phyloP scores from a whole-genome alignment of 2,888 invertebrate genomes.

The Orthonevra nobilis region DNA sequence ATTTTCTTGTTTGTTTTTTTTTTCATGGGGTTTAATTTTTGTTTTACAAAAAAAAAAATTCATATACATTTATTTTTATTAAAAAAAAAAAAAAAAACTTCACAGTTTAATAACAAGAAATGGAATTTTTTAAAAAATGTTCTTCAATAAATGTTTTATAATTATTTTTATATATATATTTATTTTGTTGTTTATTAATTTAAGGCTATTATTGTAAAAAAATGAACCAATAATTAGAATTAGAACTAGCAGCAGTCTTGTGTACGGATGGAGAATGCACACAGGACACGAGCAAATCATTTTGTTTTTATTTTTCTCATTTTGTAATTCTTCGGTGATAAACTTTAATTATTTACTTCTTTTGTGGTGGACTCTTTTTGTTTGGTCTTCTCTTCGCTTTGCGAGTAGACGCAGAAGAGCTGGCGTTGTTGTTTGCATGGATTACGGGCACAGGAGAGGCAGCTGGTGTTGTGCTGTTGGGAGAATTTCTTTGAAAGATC shows the following conservation, averaged over 20 bases:
- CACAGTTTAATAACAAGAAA: constrained; percentile 67
- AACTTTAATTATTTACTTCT: too few species aligned
- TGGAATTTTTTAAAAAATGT: constrained; percentile 59
- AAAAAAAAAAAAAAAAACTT: constrained; percentile 64
- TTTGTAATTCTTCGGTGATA: too few species aligned
- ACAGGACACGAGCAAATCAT: constrained; percentile 46
- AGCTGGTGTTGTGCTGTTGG: constrained; percentile 21
- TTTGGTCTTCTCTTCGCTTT: constrained; percentile 66
- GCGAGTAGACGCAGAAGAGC: constrained; percentile 51
- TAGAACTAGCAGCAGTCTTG: constrained; percentile 63
- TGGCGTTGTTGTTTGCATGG: constrained; percentile 24
- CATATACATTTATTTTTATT: constrained; percentile 65
- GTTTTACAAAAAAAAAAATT: constrained; percentile 68
- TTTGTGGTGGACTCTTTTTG: constrained; percentile 62
- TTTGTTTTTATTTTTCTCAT: constrained; percentile 7
- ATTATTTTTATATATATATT: constrained; percentile 25
- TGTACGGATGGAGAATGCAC: constrained; percentile 43
- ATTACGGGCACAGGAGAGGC: not conserved
- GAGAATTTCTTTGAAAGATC: constrained; percentile 40
- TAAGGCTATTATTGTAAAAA: constrained; percentile 64
- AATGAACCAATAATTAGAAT: constrained; percentile 64
- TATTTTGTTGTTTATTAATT: constrained; percentile 51
- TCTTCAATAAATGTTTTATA: constrained; percentile 57
- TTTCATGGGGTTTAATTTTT: constrained; percentile 48
- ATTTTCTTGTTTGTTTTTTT: constrained; percentile 36